Conservation (phyloP, 2,797 vertebrate species). For the Pogoniulus pusillus region DNA sequence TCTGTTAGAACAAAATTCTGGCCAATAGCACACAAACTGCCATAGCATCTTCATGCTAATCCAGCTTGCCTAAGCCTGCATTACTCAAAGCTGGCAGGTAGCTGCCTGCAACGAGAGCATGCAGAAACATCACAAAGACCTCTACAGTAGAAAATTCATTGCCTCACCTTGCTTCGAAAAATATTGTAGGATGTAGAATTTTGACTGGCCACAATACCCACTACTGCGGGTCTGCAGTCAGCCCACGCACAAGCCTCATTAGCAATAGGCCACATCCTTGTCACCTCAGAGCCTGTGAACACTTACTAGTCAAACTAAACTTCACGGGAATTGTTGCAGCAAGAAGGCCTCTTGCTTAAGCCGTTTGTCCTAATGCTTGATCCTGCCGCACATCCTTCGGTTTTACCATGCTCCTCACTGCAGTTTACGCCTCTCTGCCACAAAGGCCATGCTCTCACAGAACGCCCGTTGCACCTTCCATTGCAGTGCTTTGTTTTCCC, state of each 20-base stretch:
- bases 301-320: too few relatives aligned
- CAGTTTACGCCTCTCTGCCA: too few relatives aligned
- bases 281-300: too few relatives aligned
- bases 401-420: too few relatives aligned
- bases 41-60: background rate
- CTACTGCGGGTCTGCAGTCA: background rate
- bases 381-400: too few relatives aligned
- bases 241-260: background rate
- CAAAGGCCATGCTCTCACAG: too few relatives aligned
- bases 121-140: background rate
- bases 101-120: background rate
- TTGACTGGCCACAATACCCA: background rate
- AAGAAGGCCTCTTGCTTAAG: too few relatives aligned
- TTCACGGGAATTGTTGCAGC: too few relatives aligned
- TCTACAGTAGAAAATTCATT: rapidly evolving
- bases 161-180: background rate
- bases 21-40: background rate
- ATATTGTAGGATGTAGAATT: background rate
- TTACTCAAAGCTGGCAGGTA: background rate
- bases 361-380: too few relatives aligned
- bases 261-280: too few relatives aligned
- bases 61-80: rapidly evolving
- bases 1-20: background rate
- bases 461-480: too few relatives aligned
- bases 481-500: too few relatives aligned